phyloP scores from a whole-genome alignment of 1,140 invertebrate species.

The Hesperophylax magnus region DNA sequence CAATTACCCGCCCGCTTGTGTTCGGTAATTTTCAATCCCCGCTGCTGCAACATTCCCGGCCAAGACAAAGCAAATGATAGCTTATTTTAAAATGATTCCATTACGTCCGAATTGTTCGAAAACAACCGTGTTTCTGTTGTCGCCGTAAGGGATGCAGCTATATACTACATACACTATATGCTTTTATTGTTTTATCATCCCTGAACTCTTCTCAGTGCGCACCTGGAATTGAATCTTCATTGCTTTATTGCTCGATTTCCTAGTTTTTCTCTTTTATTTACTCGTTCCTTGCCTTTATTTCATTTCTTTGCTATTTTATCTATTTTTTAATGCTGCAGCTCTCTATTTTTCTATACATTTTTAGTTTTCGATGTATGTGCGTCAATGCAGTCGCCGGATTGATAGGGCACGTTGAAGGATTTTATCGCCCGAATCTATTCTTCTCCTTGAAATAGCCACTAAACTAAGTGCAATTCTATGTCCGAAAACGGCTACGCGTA shows the following conservation, averaged over 20 bases:
- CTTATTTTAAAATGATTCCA: slow-evolving; percentile 34
- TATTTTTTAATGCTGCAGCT: neutral
- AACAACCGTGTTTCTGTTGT: slow-evolving; percentile 29
- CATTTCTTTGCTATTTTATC: neutral
- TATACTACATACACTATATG: neutral
- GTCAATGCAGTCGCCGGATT: no score
- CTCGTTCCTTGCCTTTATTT: neutral
- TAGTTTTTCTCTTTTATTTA: neutral
- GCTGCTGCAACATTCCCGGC: neutral
- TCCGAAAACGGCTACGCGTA: no score
- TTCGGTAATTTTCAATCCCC: slow-evolving; percentile 25
- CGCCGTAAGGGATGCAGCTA: slow-evolving; percentile 21
- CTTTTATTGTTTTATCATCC: slow-evolving; percentile 44
- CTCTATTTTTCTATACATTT: no score
- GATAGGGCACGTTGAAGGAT: no score
- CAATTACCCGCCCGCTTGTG: neutral
- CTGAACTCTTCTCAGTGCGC: slow-evolving; percentile 22
- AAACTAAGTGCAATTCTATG: no score
- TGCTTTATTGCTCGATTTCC: slow-evolving; percentile 27
- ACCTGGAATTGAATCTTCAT: slow-evolving; percentile 1
- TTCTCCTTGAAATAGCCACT: no score
- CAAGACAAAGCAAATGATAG: slow-evolving; percentile 24
- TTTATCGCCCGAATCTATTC: no score
- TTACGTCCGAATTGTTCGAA: slow-evolving; percentile 8
- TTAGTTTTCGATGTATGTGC: no score